phyloP scores from a whole-genome alignment of 1,140 invertebrate species.

The Vanessa atalanta region DNA sequence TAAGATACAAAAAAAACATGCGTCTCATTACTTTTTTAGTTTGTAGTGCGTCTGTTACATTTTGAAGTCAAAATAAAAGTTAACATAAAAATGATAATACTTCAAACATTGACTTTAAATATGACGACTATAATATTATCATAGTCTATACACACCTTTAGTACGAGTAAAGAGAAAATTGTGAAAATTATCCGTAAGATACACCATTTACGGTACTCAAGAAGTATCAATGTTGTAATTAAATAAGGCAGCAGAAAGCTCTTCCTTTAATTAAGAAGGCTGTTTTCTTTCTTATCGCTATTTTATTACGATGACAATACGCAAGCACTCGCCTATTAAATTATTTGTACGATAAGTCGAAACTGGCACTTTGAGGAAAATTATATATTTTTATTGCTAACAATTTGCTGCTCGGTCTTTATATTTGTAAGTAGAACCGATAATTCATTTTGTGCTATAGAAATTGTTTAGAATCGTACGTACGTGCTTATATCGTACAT shows the following conservation, averaged over 20 bases:
- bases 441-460: no score
- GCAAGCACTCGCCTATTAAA: conserved; percentile 65
- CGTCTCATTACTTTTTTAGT: no score
- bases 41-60: no score
- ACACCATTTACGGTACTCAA: conserved; percentile 9
- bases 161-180: neutral
- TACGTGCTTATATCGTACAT: no score
- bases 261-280: conserved; percentile 67
- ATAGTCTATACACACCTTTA: neutral
- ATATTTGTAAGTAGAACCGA: no score
- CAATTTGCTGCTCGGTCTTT: conserved; percentile 11
- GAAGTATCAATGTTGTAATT: conserved; percentile 51
- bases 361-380: conserved; percentile 28
- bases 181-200: neutral
- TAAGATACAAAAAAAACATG: no score
- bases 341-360: conserved; percentile 59
- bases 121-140: no score
- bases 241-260: conserved; percentile 60
- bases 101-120: no score
- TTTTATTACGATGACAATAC: conserved; percentile 74
- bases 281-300: conserved; percentile 71
- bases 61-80: no score
- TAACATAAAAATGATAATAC: no score
- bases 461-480: no score
- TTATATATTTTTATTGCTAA: conserved; percentile 25